A percentile compares a stretch with the other conserved stretches of the same genome.
Evolutionary conservation across 2,797 vertebrate species (phyloP).

Genomic region (Botia almorhae): DNA sequence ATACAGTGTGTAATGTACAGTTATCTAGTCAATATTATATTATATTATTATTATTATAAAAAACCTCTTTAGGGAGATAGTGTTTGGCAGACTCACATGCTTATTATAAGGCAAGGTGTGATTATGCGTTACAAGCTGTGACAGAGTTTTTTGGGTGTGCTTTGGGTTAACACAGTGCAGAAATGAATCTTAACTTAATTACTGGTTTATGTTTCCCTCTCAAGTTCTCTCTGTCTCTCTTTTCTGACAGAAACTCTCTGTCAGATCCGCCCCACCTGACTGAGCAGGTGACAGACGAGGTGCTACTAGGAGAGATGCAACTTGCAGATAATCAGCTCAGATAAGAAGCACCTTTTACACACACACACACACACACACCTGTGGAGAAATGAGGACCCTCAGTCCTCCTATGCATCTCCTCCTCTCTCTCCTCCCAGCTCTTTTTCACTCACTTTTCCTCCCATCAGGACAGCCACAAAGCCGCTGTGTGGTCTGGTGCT

Average conservation of each 20-base stretch:
- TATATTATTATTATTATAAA: too few species aligned
- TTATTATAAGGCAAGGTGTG: neutral
- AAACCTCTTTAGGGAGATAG: neutral
- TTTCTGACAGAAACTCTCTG: constrained; percentile 51
- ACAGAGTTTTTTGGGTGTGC: constrained; percentile 13
- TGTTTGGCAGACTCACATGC: neutral
- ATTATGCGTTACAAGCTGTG: neutral
- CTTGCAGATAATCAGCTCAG: constrained; percentile 62
- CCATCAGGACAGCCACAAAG: constrained; percentile 39
- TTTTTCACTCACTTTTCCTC: constrained; percentile 9
- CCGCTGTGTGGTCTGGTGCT: constrained; percentile 35
- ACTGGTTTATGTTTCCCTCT: constrained; percentile 63
- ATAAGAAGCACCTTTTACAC: constrained; percentile 57
- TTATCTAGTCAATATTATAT: neutral
- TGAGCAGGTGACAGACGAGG: constrained; percentile 62
- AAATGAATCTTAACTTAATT: constrained; percentile 60
- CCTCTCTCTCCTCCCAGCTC: neutral
- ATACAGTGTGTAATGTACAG: neutral
- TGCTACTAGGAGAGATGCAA: constrained; percentile 62
- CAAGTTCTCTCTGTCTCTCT: constrained; percentile 44
- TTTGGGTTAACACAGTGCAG: constrained; percentile 64
- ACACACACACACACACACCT: constrained; percentile 53
- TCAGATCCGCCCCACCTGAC: constrained; percentile 56
- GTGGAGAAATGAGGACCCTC: constrained; percentile 37
- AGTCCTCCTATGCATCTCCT: neutral